Evolutionary conservation across 2,888 invertebrate species (phyloP), one percentile per base, ranked within the genome.

Genomic region (Ormyrus rosae): DNA sequence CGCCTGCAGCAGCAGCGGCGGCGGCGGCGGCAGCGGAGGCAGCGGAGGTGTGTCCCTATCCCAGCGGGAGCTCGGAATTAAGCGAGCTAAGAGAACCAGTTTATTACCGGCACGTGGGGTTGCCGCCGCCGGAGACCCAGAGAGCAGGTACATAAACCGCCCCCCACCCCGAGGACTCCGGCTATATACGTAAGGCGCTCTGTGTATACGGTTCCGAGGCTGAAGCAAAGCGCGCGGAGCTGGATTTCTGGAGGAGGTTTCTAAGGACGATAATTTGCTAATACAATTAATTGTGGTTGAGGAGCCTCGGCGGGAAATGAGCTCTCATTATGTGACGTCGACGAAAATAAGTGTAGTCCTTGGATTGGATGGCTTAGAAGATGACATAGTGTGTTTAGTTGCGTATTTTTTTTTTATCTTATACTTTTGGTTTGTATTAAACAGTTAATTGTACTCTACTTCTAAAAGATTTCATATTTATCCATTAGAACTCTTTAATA

Each of bases 71-170:
- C 76, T 79, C 65, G 78, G 64, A 82, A 78, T 82, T 78, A 78
- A 82, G 80, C 82, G 81, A 82, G 81, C 82, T 83, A 86, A 85
- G 85, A 84, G 85, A 85, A 83, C 84, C 86, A 88, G 86, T 89
- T 90, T 90, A 89, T 89, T 88, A 89, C 86, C 84, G 81, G 88
- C 86, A 88, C 89, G 89, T 88, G 88, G 87, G 86, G 84, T 79
- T 76, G 74, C 83, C 34, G 51, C 13, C 76, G 79, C 75, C 74
- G 72, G 74, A 73, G 64, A 61, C 50, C 60, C 46, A 58, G 46
- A 60, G 82, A 82, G 72, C 69, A 79, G 78, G 72, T 81, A 82
- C 72, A 71, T 78, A 78, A 77, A 80, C 58, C 56, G 78, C 70
- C 67, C 60, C 34, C 45, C 64, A 1, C 74, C 55, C 45, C 48